Evolutionary conservation across 2,113 vertebrate genomes (phyloP).

Genomic region (Heterocephalus glaber): DNA sequence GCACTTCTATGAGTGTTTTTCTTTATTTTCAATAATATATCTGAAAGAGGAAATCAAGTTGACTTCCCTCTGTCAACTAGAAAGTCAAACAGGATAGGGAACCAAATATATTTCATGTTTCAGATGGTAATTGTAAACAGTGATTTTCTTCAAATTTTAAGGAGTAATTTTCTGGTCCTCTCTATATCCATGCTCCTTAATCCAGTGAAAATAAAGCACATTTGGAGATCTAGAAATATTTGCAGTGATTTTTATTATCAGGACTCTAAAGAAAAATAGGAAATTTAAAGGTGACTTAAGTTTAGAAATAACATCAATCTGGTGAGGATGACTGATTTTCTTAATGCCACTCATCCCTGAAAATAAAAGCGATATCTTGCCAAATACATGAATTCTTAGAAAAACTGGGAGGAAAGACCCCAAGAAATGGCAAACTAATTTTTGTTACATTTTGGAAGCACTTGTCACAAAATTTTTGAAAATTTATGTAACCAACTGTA

Average conservation of each 20-base stretch:
- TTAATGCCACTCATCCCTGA: not conserved
- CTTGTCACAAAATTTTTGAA: constrained; percentile 13
- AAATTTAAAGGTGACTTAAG: not conserved
- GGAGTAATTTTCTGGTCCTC: not conserved
- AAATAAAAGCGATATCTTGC: not conserved
- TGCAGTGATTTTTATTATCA: not conserved
- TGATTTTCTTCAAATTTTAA: not conserved
- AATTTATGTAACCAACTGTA: not conserved
- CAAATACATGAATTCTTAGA: not conserved
- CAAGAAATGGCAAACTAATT: not conserved
- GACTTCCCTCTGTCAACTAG: not conserved
- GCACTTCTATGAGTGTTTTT: not conserved
- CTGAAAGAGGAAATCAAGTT: not conserved
- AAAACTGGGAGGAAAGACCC: not conserved
- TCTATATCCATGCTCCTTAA: not conserved
- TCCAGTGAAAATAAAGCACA: not conserved
- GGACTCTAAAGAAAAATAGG: not conserved
- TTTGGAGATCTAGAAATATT: not conserved
- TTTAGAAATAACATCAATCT: not conserved
- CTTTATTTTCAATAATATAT: not conserved
- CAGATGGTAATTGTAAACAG: not conserved
- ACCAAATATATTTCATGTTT: not conserved
- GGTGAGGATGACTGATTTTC: not conserved
- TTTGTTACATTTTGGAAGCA: not conserved
- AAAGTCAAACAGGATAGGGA: not conserved